Base-by-base conservation (phyloP, 2,113 vertebrate species). In the Psilopogon haemacephalus region DNA sequence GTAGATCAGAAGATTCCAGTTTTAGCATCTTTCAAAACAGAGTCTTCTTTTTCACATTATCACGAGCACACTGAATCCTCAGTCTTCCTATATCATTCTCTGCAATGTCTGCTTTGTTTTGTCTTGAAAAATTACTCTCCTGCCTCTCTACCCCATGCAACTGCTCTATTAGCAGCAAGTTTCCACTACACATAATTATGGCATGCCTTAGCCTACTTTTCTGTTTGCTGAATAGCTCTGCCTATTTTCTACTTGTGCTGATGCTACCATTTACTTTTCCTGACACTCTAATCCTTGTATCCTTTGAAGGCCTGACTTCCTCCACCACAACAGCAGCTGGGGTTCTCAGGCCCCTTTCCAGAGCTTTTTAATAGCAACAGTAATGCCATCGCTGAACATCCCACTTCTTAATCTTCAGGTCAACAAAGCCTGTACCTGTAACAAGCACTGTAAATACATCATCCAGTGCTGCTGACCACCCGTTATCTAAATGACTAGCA, bases 191-290 rank as follows among this genome's bases (percentile, higher is more conserved):
- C 84, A 88, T 96, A 97, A 97, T 97, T 97, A 97, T 64, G 95
- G 94, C 95, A 97, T 97, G 97, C 86, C 93, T 97, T 97, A 97
- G 95, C 97, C 96, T 97, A 97, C 97, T 97, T 98, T 96, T 95
- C 96, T 97, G 93, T 96, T 97, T 96, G 96, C 97, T 98, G 96
- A 97, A 97, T 91, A 97, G 94, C 93, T 96, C 96, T 96, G 95
- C 96, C 96, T 98, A 97, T 97, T 97, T 98, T 97, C 97, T 97
- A 93, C 97, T 97, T 96, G 91, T 96, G 96, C 97, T 97, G 97
- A 97, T 97, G 96, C 92, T 96, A 97, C 97, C 97, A 95, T 97
- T 98, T 97, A 92, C 97, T 98, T 97, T 97, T 97, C 83, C 95
- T 97, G 96, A 97, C 3, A 9, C 94, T 94, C 95, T 97, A 97